These are phyloP conservation scores for Alouatta palliata DNA, from an alignment of 2,113 vertebrate species.

Conservation along the genomic window DNA sequence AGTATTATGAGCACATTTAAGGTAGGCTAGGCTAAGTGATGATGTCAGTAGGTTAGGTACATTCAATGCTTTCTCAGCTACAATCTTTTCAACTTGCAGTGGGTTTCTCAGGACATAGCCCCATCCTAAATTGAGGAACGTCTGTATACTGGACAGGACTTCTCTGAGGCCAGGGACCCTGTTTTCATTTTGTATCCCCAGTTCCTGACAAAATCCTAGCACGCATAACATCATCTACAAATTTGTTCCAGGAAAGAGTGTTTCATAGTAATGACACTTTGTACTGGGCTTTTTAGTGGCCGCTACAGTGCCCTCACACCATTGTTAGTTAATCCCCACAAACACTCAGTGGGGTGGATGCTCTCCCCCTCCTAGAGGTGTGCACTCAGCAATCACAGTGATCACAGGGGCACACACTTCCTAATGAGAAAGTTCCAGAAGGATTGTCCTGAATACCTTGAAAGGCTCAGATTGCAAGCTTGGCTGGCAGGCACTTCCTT, in stretches of 20 bases:
- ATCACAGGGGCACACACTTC: neutral
- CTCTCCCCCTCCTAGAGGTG: neutral
- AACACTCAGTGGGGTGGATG: neutral
- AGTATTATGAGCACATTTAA: neutral
- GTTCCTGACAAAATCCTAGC: neutral
- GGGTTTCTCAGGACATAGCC: neutral
- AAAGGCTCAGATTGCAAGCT: neutral
- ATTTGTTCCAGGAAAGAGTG: neutral
- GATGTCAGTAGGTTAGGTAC: neutral
- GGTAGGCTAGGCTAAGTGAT: neutral
- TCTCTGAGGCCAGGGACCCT: neutral
- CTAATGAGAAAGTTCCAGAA: conserved; percentile 28
- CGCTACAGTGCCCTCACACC: neutral
- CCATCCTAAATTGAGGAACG: neutral
- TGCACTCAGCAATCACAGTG: neutral
- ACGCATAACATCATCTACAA: accelerated
- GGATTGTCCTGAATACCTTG: neutral
- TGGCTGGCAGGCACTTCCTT: neutral
- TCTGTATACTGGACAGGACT: neutral
- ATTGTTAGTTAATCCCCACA: neutral
- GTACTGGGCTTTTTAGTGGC: neutral
- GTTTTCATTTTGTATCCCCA: neutral
- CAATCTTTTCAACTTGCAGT: neutral
- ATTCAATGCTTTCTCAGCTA: neutral
- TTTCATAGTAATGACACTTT: accelerated